Evolutionary conservation across 2,113 vertebrate species (phyloP).

Genomic region (Hipposideros armiger): DNA sequence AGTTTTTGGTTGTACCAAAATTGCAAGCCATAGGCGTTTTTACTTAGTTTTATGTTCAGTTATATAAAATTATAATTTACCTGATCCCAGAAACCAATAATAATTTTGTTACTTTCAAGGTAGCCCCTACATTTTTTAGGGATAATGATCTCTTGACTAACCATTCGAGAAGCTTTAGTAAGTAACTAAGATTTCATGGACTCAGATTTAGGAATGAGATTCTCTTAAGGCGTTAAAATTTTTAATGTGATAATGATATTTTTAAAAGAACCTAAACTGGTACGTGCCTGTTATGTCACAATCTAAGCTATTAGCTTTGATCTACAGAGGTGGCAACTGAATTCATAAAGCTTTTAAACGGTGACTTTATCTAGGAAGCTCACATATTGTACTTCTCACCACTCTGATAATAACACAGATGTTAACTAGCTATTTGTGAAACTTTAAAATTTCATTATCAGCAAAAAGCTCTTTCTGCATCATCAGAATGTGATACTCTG

Average conservation of each 20-base stretch:
- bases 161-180: background rate
- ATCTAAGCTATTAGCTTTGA: background rate
- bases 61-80: background rate
- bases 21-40: background rate
- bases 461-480: background rate
- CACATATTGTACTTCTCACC: background rate
- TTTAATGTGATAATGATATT: background rate
- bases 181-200: background rate
- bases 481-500: background rate
- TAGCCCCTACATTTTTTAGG: background rate
- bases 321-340: background rate
- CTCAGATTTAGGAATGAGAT: background rate
- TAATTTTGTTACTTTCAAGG: slow-evolving; percentile 21
- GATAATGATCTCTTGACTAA: background rate
- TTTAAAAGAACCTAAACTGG: background rate
- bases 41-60: slow-evolving; percentile 14
- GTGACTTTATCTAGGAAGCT: background rate
- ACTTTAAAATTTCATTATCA: background rate
- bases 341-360: background rate
- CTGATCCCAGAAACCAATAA: background rate
- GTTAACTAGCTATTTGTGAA: slow-evolving; percentile 26
- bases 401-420: background rate
- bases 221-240: background rate
- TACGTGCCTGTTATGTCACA: background rate
- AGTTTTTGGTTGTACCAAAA: background rate